A percentile compares a stretch with the other conserved stretches of the same genome.
Conservation (phyloP, 2,797 vertebrate genomes). For the Syncerus caffer region DNA sequence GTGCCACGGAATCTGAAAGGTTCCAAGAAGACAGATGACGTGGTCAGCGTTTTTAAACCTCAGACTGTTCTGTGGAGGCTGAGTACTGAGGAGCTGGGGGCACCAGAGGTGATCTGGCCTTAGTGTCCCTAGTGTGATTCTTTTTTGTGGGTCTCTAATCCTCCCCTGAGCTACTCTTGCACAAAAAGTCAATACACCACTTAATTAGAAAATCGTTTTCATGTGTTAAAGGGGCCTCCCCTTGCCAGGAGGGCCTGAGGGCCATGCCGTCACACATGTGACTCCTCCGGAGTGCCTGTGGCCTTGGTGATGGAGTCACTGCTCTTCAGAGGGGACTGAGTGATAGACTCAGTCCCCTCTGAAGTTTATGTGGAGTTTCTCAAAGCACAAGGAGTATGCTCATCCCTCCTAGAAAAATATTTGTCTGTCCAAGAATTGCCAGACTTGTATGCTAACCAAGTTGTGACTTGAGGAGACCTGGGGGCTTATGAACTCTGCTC, state of each 20-base stretch:
- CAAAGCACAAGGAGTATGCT: background rate
- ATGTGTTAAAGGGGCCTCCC: background rate
- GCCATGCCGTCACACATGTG: rapidly evolving
- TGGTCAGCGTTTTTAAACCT: background rate
- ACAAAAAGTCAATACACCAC: conserved; percentile 16
- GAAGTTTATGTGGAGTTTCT: background rate
- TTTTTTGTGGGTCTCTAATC: background rate
- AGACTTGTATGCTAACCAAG: background rate
- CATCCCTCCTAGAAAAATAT: background rate
- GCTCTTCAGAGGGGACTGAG: background rate
- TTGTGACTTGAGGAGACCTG: background rate
- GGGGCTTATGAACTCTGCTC: background rate
- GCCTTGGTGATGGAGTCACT: background rate
- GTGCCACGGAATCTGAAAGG: background rate
- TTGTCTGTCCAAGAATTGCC: background rate
- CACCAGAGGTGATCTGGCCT: background rate
- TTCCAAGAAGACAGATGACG: background rate
- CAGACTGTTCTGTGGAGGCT: background rate
- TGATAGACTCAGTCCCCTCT: background rate
- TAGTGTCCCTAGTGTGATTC: background rate
- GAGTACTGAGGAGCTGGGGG: background rate
- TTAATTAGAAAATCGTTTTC: conserved; percentile 60
- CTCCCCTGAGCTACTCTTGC: background rate
- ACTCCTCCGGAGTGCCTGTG: background rate
- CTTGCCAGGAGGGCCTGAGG: background rate